These are phyloP conservation scores for Hesperia comma DNA, from an alignment of 2,888 invertebrate species.

Conservation along the genomic window DNA sequence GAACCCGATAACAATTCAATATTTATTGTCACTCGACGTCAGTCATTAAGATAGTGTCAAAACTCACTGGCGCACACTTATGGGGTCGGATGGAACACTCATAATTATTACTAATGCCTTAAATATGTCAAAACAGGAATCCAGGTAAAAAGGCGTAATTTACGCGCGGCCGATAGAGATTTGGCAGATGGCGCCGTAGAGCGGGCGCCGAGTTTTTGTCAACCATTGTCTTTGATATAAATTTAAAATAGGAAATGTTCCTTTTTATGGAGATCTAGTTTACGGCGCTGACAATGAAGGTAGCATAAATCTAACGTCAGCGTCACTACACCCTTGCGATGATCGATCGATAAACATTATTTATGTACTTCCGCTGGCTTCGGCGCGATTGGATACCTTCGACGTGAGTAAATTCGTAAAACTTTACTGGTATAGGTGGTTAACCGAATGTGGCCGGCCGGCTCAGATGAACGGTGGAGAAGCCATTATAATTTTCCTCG, in stretches of 20 bases:
- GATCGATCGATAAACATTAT: conserved; percentile 84
- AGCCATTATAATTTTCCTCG: conserved; percentile 34
- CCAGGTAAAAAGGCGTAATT: conserved; percentile 84
- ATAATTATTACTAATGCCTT: conserved; percentile 85
- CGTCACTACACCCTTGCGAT: conserved; percentile 74
- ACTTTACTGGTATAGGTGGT: conserved; percentile 47
- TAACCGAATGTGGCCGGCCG: conserved; percentile 9
- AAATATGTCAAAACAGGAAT: conserved; percentile 85
- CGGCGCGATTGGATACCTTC: conserved; percentile 40
- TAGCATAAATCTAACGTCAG: conserved; percentile 80
- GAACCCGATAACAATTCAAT: conserved; percentile 79
- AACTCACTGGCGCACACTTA: conserved; percentile 77
- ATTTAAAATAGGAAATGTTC: conserved; percentile 84
- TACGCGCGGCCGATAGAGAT: conserved; percentile 83
- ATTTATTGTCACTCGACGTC: conserved; percentile 82
- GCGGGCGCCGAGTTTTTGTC: conserved; percentile 82
- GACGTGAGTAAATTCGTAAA: conserved; percentile 65
- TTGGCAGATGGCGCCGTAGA: conserved; percentile 82
- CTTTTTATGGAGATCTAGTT: conserved; percentile 84
- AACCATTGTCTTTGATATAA: conserved; percentile 84
- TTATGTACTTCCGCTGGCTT: conserved; percentile 79
- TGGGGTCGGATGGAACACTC: conserved; percentile 73
- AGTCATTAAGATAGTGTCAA: conserved; percentile 84
- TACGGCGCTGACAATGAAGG: conserved; percentile 82
- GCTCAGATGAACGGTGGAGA: conserved; percentile 1